These are phyloP conservation scores for Mustela lutreola DNA, from an alignment of 2,113 vertebrate genomes.

Conservation along the genomic window DNA sequence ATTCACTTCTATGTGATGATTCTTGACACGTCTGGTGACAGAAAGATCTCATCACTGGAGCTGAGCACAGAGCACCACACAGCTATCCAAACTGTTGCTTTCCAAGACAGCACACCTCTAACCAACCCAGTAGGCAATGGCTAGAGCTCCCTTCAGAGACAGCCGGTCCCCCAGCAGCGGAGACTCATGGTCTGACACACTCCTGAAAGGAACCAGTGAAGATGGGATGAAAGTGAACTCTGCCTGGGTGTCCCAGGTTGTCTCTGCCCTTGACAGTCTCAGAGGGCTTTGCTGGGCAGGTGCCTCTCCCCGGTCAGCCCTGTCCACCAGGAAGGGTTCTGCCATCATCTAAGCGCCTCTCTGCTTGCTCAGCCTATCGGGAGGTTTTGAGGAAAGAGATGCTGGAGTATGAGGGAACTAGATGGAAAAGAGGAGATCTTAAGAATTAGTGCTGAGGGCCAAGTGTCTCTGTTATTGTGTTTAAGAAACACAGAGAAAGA, in stretches of 20 bases:
- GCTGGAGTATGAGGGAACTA: not conserved
- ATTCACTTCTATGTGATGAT: not conserved
- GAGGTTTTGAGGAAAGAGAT: not conserved
- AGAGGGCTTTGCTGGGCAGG: not conserved
- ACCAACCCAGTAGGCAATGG: not conserved
- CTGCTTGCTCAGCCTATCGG: not conserved
- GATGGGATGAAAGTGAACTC: not conserved
- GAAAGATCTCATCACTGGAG: not conserved
- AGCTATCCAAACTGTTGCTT: rapidly evolving
- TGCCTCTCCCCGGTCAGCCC: rapidly evolving
- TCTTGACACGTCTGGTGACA: not conserved
- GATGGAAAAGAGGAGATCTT: not conserved
- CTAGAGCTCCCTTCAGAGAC: not conserved
- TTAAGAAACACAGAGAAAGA: not conserved
- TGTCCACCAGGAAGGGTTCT: not conserved
- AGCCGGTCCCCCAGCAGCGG: rapidly evolving
- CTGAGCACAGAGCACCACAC: not conserved
- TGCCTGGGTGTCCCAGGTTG: rapidly evolving
- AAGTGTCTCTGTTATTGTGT: not conserved
- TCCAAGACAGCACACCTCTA: rapidly evolving
- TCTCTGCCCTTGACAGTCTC: not conserved
- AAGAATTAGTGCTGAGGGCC: not conserved
- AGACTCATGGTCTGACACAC: rapidly evolving
- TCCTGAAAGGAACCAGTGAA: not conserved
- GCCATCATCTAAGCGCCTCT: rapidly evolving